phyloP scores from a whole-genome alignment of 2,113 vertebrate genomes.

The Microtus oregoni region DNA sequence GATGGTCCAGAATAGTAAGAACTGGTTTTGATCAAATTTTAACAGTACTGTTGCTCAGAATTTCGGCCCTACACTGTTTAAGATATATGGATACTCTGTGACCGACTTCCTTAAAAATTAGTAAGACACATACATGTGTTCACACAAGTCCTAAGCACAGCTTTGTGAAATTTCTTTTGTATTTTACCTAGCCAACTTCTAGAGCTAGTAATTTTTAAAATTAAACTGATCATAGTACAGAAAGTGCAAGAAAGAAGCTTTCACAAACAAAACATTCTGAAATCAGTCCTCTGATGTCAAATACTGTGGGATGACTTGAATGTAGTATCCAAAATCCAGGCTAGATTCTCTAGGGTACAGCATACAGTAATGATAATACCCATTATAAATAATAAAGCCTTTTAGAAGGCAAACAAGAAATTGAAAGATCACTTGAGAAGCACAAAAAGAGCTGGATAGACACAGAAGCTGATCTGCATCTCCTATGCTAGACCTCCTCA shows the following conservation, averaged over 20 bases:
- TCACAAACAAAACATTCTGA: conserved; percentile 1
- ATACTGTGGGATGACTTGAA: background rate
- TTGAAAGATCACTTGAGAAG: conserved; percentile 28
- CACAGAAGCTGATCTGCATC: background rate
- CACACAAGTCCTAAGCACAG: background rate
- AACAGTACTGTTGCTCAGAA: background rate
- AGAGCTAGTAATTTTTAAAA: conserved; percentile 9
- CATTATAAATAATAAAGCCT: conserved; percentile 25
- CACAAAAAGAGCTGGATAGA: background rate
- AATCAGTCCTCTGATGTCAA: background rate
- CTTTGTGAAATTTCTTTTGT: conserved; percentile 19
- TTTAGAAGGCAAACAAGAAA: conserved; percentile 8
- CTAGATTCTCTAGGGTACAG: background rate
- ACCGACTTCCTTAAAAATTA: background rate
- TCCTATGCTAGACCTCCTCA: background rate
- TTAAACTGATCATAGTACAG: conserved; percentile 20
- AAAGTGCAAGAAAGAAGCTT: background rate
- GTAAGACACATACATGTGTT: background rate
- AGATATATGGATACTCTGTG: background rate
- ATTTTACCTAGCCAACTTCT: background rate
- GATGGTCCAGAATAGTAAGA: background rate
- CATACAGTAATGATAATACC: background rate
- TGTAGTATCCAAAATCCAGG: background rate
- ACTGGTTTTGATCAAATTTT: background rate
- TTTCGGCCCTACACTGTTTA: background rate